Percentiles rank a stretch among this genome's conserved stretches.
These are phyloP conservation scores for Cheilosia pagana DNA, from an alignment of 2,888 invertebrate genomes.

Conservation along the genomic window DNA sequence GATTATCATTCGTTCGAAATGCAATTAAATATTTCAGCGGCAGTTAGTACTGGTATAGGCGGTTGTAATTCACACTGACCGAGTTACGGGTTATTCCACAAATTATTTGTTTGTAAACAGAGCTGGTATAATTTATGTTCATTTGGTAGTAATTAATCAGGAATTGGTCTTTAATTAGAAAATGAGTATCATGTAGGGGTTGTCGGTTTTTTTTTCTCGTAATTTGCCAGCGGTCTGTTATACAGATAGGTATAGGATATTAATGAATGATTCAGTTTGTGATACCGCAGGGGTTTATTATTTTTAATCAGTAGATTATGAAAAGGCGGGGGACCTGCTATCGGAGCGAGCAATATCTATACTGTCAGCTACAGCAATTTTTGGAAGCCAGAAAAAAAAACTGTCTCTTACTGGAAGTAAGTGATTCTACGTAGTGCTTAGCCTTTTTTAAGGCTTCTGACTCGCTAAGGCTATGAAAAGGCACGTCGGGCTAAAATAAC, in stretches of 20 bases:
- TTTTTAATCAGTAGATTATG: conserved; percentile 30
- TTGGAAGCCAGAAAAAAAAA: no score
- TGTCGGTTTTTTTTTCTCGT: not conserved
- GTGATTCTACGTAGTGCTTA: no score
- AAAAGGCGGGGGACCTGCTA: not conserved
- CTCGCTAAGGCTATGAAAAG: no score
- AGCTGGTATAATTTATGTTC: conserved; percentile 40
- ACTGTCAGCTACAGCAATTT: no score
- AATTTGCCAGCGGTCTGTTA: not conserved
- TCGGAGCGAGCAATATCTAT: no score
- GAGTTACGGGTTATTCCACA: conserved; percentile 28
- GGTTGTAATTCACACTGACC: conserved; percentile 4
- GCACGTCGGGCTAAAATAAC: no score
- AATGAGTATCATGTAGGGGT: conserved; percentile 18
- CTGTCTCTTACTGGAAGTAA: no score
- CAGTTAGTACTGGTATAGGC: not conserved
- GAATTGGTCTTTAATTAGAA: conserved; percentile 50
- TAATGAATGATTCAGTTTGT: not conserved
- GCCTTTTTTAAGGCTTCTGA: no score
- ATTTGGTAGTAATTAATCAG: conserved; percentile 47
- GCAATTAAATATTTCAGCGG: conserved; percentile 28
- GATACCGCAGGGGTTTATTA: not conserved
- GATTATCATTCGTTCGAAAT: conserved; percentile 32
- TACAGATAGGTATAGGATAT: not conserved
- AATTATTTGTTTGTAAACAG: conserved; percentile 46